These are phyloP conservation scores for Noctua janthe DNA, from an alignment of 2,888 invertebrate species.

Conservation along the genomic window DNA sequence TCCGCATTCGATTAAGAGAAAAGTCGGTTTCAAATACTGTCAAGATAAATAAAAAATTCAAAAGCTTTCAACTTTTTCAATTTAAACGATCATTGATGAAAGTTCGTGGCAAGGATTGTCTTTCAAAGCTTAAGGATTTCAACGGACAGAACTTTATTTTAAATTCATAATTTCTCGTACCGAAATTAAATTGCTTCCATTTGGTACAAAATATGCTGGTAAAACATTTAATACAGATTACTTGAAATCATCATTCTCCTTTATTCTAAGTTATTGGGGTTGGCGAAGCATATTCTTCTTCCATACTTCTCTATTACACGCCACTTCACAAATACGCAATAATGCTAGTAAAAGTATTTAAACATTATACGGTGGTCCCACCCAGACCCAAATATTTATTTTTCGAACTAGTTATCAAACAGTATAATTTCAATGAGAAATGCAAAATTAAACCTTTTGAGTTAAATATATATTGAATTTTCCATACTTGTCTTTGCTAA, in stretches of 20 bases:
- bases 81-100: conserved; percentile 51
- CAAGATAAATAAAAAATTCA: conserved; percentile 48
- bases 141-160: conserved; percentile 30
- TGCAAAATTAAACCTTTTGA: not conserved
- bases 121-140: conserved; percentile 32
- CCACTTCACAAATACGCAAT: not conserved
- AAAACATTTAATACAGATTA: not conserved
- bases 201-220: not conserved
- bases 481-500: not conserved
- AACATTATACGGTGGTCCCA: not conserved
- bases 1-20: conserved; percentile 19
- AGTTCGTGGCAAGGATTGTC: conserved; percentile 38
- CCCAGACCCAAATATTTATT: not conserved
- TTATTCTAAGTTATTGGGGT: not conserved
- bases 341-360: not conserved
- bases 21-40: conserved; percentile 28
- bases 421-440: not conserved
- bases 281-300: not conserved
- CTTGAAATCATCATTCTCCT: not conserved
- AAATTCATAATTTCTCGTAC: conserved; percentile 33
- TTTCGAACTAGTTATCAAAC: not conserved
- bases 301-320: not conserved
- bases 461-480: not conserved
- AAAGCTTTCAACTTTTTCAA: conserved; percentile 51
- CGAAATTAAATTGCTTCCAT: not conserved